phyloP scores from a whole-genome alignment of 2,888 invertebrate genomes.

The Anodontia alba region DNA sequence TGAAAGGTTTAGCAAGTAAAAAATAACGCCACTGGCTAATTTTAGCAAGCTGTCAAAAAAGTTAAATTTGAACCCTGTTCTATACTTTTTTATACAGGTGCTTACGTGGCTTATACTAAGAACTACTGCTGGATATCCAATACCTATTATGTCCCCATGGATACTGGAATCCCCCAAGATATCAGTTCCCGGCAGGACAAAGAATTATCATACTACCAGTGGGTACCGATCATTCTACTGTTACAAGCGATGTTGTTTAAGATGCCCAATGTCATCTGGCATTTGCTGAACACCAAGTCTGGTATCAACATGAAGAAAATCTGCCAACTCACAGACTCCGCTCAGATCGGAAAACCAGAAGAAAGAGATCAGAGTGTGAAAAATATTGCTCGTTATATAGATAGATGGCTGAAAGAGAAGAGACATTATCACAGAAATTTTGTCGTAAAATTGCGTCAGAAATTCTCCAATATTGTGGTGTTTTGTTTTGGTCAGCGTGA shows the following conservation, averaged over 20 bases:
- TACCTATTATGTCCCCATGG: constrained; percentile 85
- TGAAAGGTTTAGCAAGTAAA: no score
- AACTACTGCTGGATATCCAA: constrained; percentile 86
- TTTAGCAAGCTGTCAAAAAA: no score
- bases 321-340: constrained; percentile 56
- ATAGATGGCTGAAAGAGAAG: constrained; percentile 70
- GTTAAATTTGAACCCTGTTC: no score
- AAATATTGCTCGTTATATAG: constrained; percentile 67
- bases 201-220: constrained; percentile 83
- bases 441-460: constrained; percentile 59
- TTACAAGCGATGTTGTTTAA: constrained; percentile 72
- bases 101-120: constrained; percentile 86
- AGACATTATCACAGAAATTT: constrained; percentile 66
- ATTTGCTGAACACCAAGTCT: constrained; percentile 65
- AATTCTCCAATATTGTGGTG: constrained; percentile 62
- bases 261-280: constrained; percentile 70
- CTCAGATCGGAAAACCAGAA: constrained; percentile 63
- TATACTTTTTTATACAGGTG: no score
- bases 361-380: constrained; percentile 61
- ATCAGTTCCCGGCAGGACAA: constrained; percentile 63
- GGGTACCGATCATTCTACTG: constrained; percentile 83
- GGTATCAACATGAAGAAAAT: constrained; percentile 69
- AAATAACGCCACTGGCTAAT: no score
- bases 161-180: constrained; percentile 60
- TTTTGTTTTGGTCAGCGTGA: constrained; percentile 68